These are phyloP conservation scores for Chironomus striatipennis DNA, from an alignment of 1,140 invertebrate genomes.

Conservation along the genomic window DNA sequence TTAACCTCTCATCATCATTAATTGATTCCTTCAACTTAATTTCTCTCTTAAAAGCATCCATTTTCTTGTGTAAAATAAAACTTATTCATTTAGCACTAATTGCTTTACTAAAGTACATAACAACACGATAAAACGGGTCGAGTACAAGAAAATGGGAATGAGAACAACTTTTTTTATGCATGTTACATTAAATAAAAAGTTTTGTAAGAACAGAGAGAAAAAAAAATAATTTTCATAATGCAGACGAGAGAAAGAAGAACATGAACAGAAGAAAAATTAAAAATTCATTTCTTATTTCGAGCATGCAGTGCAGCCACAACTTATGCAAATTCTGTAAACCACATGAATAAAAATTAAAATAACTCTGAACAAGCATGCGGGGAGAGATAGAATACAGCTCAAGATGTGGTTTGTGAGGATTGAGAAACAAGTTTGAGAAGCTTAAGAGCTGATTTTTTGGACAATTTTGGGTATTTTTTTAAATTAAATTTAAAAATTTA, in stretches of 20 bases:
- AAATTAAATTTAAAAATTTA: too few relatives aligned
- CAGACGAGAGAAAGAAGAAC: neutral
- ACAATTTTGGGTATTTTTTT: too few relatives aligned
- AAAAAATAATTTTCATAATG: too few relatives aligned
- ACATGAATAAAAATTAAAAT: neutral
- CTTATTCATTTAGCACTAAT: slow-evolving; percentile 1
- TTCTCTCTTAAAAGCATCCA: neutral
- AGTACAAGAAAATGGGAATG: too few relatives aligned
- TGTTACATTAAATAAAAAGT: too few relatives aligned
- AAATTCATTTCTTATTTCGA: neutral
- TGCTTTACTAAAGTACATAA: slow-evolving; percentile 11
- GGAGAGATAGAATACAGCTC: too few relatives aligned
- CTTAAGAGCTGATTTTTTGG: too few relatives aligned
- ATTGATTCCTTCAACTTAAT: neutral
- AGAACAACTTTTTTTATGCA: too few relatives aligned
- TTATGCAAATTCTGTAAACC: slow-evolving; percentile 13
- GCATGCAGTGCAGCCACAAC: neutral
- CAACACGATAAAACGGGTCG: neutral
- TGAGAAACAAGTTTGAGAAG: too few relatives aligned
- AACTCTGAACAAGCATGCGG: neutral
- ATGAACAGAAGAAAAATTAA: neutral
- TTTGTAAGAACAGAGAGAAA: too few relatives aligned
- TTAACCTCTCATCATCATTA: neutral
- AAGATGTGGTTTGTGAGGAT: too few relatives aligned
- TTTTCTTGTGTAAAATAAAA: neutral